Evolutionary conservation across 2,113 vertebrate genomes (phyloP).

Genomic region (Peromyscus polionotus): DNA sequence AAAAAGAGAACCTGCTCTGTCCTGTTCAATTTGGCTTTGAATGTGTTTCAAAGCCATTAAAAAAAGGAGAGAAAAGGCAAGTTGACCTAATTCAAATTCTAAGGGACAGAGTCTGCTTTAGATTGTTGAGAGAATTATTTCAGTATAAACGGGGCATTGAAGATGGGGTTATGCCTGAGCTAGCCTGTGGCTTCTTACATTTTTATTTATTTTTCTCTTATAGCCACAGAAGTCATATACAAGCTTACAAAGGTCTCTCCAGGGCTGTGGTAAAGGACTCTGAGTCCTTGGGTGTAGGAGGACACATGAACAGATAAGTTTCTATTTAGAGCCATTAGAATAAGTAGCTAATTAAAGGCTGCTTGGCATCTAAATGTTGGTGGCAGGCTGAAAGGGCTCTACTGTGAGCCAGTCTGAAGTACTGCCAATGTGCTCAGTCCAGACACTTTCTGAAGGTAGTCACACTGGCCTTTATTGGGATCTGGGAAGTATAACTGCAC

Average conservation of each 20-base stretch:
- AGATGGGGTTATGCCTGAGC: neutral
- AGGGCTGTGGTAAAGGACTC: conserved; percentile 9
- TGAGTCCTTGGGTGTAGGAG: conserved; percentile 51
- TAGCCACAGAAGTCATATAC: conserved; percentile 9
- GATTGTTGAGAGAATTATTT: conserved; percentile 49
- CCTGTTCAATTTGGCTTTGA: neutral
- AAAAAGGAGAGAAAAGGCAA: neutral
- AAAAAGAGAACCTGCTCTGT: neutral
- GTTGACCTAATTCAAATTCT: conserved; percentile 30
- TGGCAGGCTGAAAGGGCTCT: conserved; percentile 39
- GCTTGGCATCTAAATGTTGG: conserved; percentile 52
- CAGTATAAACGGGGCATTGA: conserved; percentile 10
- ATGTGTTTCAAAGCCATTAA: neutral
- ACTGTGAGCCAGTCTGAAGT: conserved; percentile 42
- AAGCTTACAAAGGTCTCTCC: conserved; percentile 2
- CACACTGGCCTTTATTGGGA: conserved; percentile 24
- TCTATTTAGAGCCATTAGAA: conserved; percentile 73
- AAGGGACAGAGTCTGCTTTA: conserved; percentile 52
- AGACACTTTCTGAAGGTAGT: conserved; percentile 39
- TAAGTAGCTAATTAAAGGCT: conserved; percentile 76
- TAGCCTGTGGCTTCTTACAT: conserved; percentile 13
- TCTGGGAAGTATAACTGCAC: conserved; percentile 34
- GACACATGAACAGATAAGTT: conserved; percentile 63
- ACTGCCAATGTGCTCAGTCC: conserved; percentile 29
- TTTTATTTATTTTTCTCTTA: conserved; percentile 37